phyloP scores from a whole-genome alignment of 2,888 invertebrate species.

The Toxonevra muliebris region DNA sequence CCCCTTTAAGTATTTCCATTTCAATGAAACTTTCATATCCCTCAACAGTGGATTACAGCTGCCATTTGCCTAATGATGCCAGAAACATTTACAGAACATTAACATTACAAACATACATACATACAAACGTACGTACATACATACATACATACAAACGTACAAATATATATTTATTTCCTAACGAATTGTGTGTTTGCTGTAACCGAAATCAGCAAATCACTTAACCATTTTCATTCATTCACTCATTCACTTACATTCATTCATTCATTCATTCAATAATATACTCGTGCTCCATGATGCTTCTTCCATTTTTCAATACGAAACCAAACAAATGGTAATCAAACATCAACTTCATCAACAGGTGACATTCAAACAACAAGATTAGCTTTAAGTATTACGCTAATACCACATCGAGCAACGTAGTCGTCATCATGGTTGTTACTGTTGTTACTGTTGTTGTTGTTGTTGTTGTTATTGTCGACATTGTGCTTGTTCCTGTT shows the following conservation, averaged over 20 bases:
- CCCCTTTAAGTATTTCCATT: too few relatives aligned
- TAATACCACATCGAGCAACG: conserved; percentile 3
- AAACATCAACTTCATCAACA: conserved; percentile 53
- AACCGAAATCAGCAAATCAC: too few relatives aligned
- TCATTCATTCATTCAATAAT: too few relatives aligned
- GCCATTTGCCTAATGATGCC: too few relatives aligned
- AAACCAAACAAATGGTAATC: conserved; percentile 14
- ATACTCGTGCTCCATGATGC: too few relatives aligned
- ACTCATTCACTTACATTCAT: too few relatives aligned
- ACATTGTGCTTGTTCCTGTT: conserved; percentile 17
- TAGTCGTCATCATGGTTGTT: not conserved
- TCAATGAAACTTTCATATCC: too few relatives aligned
- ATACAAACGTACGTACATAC: not conserved
- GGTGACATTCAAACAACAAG: conserved; percentile 50
- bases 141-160: conserved; percentile 10
- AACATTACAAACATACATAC: not conserved
- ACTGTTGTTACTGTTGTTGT: not conserved
- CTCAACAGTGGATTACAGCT: too few relatives aligned
- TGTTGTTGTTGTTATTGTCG: conserved; percentile 16
- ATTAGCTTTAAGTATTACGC: conserved; percentile 28
- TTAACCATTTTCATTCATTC: too few relatives aligned
- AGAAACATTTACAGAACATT: too few relatives aligned
- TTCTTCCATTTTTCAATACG: too few relatives aligned
- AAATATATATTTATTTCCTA: not conserved
- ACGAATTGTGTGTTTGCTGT: too few relatives aligned